A percentile compares a stretch with the other conserved stretches of the same genome.
Conservation (phyloP, 2,797 vertebrate genomes). For the Dromococcyx pavoninus region DNA sequence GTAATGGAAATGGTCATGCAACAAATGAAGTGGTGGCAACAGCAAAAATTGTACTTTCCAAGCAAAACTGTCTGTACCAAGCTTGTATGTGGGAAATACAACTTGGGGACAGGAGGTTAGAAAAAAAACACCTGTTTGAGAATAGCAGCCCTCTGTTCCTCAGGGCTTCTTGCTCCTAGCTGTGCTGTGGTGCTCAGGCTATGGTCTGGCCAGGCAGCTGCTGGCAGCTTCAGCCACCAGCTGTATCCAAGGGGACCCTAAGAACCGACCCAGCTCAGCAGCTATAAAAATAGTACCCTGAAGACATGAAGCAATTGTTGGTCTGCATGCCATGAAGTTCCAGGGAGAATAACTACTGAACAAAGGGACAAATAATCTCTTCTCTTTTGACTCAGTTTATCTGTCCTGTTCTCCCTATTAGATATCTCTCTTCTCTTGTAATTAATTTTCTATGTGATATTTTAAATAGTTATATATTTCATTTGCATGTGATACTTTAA, state of each 20-base stretch:
- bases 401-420: neutral
- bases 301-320: neutral
- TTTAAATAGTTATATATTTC: neutral
- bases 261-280: neutral
- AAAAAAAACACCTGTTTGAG: neutral
- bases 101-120: neutral
- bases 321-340: neutral
- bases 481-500: neutral
- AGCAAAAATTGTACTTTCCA: neutral
- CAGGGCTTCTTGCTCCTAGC: neutral
- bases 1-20: neutral
- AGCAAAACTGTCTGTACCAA: neutral
- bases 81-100: neutral
- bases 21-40: neutral
- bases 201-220: neutral
- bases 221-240: constrained; percentile 38
- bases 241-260: neutral
- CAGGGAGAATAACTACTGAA: neutral
- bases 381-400: neutral
- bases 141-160: constrained; percentile 25
- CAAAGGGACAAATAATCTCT: neutral
- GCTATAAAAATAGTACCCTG: neutral
- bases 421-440: neutral
- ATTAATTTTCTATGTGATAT: neutral
- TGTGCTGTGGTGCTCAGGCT: neutral